These are phyloP conservation scores for Macaria liturata DNA, from an alignment of 2,888 invertebrate species.

Conservation along the genomic window DNA sequence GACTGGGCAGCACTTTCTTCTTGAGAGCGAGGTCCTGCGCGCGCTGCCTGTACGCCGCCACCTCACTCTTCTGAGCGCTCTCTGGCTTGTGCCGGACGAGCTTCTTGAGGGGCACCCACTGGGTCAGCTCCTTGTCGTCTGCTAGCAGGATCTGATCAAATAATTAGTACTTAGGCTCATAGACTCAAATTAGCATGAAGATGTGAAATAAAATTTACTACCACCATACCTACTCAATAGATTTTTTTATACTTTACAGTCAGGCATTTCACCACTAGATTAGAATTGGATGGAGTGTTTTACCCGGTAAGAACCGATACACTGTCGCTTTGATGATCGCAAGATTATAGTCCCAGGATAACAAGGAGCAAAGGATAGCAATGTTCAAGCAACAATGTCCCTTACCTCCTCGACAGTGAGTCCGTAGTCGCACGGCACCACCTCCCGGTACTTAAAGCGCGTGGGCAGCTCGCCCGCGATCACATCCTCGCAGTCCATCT, in stretches of 20 bases:
- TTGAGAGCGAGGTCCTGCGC: slow-evolving; percentile 89
- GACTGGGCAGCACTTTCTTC: slow-evolving; percentile 89
- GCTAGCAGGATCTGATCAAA: slow-evolving; percentile 91
- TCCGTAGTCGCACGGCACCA: slow-evolving; percentile 95
- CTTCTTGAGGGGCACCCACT: slow-evolving; percentile 97
- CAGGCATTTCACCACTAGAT: too few relatives aligned
- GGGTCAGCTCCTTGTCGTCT: slow-evolving; percentile 96
- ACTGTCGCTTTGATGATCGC: too few relatives aligned
- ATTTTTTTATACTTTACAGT: too few relatives aligned
- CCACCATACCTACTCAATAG: too few relatives aligned
- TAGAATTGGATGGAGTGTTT: too few relatives aligned
- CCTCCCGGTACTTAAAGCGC: slow-evolving; percentile 95
- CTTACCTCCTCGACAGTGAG: slow-evolving; percentile 93
- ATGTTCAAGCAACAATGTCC: neutral
- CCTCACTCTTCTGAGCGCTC: slow-evolving; percentile 91
- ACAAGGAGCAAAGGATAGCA: too few relatives aligned
- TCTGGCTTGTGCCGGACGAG: slow-evolving; percentile 90
- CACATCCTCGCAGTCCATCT: slow-evolving; percentile 97
- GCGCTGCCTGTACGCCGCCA: slow-evolving; percentile 88
- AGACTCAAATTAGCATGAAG: too few relatives aligned
- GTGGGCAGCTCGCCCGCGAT: slow-evolving; percentile 96
- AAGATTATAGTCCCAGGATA: too few relatives aligned
- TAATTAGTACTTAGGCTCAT: neutral
- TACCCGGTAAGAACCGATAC: too few relatives aligned
- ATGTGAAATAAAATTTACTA: too few relatives aligned